Conservation (phyloP, 1,140 invertebrate species). For the Sitophilus oryzae region DNA sequence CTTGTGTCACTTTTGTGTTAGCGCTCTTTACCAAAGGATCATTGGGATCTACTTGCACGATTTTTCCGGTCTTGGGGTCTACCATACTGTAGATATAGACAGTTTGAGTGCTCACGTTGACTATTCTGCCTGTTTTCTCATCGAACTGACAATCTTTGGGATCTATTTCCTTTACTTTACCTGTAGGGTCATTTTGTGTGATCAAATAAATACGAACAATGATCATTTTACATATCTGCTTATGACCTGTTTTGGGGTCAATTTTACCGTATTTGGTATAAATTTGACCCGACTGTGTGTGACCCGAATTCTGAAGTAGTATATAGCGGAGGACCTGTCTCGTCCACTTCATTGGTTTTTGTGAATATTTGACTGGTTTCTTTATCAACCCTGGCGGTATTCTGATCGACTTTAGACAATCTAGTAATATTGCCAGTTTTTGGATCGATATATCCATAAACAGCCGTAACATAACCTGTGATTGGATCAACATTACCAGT, state of each 20-base stretch:
- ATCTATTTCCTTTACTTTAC: conserved; percentile 59
- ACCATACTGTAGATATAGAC: conserved; percentile 65
- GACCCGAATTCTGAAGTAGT: conserved; percentile 60
- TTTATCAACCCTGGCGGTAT: conserved; percentile 57
- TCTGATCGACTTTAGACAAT: conserved; percentile 62
- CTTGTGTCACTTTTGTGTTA: conserved; percentile 61
- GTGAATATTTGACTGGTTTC: conserved; percentile 59
- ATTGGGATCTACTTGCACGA: conserved; percentile 62
- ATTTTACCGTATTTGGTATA: conserved; percentile 57
- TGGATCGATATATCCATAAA: conserved; percentile 55
- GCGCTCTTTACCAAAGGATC: conserved; percentile 61
- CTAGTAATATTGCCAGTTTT: conserved; percentile 60
- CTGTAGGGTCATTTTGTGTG: conserved; percentile 57
- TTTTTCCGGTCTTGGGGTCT: conserved; percentile 62
- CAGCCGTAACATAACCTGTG: conserved; percentile 55
- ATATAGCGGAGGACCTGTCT: conserved; percentile 56
- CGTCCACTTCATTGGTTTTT: conserved; percentile 60
- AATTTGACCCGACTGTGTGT: conserved; percentile 57
- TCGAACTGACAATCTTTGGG: conserved; percentile 62
- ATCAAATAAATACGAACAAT: conserved; percentile 59
- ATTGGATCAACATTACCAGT: conserved; percentile 63
- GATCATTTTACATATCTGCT: too few species aligned
- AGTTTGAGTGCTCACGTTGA: conserved; percentile 59
- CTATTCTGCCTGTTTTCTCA: conserved; percentile 58
- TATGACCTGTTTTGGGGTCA: conserved; percentile 51